A percentile compares a stretch with the other conserved stretches of the same genome.
Conservation (phyloP, 2,113 vertebrate genomes). For the Phrynocephalus versicolor region DNA sequence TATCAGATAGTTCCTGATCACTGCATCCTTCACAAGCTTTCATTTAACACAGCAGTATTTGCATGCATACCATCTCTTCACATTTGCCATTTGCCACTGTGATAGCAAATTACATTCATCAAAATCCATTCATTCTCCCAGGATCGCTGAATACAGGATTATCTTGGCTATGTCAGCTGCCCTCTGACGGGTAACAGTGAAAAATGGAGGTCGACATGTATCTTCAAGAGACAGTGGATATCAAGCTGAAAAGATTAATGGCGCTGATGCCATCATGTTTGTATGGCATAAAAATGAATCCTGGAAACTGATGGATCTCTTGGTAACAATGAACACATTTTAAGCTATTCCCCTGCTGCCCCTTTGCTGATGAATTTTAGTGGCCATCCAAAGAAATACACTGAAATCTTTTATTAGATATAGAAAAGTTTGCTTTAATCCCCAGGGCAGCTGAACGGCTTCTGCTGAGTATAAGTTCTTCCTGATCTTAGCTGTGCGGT, state of each 20-base stretch:
- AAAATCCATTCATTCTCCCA: constrained; percentile 68
- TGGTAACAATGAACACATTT: constrained; percentile 75
- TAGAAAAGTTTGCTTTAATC: constrained; percentile 57
- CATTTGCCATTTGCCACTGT: constrained; percentile 72
- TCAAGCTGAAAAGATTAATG: constrained; percentile 76
- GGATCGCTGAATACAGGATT: constrained; percentile 75
- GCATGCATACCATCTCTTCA: constrained; percentile 63
- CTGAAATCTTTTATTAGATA: constrained; percentile 52
- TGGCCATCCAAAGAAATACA: constrained; percentile 69
- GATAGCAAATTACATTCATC: constrained; percentile 75
- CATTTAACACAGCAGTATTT: constrained; percentile 70
- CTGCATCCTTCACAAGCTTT: constrained; percentile 61
- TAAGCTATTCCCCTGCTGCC: constrained; percentile 67
- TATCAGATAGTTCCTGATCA: constrained; percentile 58
- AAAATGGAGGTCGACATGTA: constrained; percentile 72
- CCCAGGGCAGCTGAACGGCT: constrained; percentile 63
- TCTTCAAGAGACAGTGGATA: constrained; percentile 68
- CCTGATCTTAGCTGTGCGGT: constrained; percentile 11
- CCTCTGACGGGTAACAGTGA: constrained; percentile 70
- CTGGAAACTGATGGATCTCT: constrained; percentile 73
- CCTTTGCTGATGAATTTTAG: constrained; percentile 65
- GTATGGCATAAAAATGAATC: constrained; percentile 69
- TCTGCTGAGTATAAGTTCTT: constrained; percentile 27
- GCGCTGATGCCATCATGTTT: constrained; percentile 69
- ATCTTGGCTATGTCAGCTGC: constrained; percentile 76